Evolutionary conservation across 2,888 invertebrate species (phyloP).

Genomic region (Taenaris catops): DNA sequence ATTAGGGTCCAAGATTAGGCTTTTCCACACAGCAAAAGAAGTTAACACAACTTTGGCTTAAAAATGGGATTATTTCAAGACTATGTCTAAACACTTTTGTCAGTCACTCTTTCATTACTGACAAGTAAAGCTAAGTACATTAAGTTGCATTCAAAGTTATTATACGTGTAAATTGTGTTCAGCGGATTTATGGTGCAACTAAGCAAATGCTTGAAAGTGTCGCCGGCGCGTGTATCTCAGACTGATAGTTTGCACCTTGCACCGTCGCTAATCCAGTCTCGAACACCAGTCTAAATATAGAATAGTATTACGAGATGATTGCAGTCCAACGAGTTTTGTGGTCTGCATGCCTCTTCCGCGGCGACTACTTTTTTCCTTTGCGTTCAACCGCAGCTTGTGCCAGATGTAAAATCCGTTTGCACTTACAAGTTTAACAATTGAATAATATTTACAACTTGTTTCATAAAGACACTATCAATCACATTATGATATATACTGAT

Average conservation of each 20-base stretch:
- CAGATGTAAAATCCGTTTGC: too few species aligned
- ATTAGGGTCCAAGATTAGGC: too few species aligned
- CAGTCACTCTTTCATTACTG: constrained; percentile 36
- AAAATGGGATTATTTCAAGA: too few species aligned
- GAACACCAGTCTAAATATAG: constrained; percentile 59
- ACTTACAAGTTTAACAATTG: too few species aligned
- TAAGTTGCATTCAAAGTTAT: constrained; percentile 37
- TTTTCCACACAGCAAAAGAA: too few species aligned
- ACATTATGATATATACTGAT: constrained; percentile 5
- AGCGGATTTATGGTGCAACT: constrained; percentile 18
- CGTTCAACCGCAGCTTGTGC: constrained; percentile 47
- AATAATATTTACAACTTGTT: constrained; percentile 11
- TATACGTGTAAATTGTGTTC: constrained; percentile 35
- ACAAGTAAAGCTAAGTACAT: constrained; percentile 13
- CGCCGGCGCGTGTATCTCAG: constrained; percentile 39
- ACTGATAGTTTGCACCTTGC: constrained; percentile 53
- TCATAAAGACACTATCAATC: constrained; percentile 6
- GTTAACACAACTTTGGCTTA: too few species aligned
- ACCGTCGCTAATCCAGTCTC: constrained; percentile 49
- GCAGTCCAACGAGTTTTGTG: constrained; percentile 49
- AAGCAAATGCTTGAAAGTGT: constrained; percentile 17
- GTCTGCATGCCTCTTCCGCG: constrained; percentile 48
- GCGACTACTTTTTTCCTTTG: constrained; percentile 62
- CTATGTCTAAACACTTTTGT: too few species aligned
- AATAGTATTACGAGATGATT: constrained; percentile 54